Percentiles rank a stretch among this genome's conserved stretches.
These are phyloP conservation scores for Lichenostomus cassidix DNA, from an alignment of 2,113 vertebrate genomes.

Conservation along the genomic window DNA sequence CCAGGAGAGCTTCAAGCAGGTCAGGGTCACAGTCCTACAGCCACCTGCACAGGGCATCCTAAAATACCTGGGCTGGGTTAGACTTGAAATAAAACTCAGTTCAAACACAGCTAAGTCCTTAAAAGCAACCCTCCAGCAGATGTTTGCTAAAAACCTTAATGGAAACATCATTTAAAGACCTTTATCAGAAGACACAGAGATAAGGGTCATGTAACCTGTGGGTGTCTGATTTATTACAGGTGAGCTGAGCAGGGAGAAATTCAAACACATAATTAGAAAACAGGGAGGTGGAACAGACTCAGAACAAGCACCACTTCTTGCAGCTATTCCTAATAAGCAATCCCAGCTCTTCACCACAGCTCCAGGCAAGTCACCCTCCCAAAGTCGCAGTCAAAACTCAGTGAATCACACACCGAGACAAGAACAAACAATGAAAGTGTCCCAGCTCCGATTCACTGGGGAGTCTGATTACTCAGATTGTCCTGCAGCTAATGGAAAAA, in stretches of 20 bases:
- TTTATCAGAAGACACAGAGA: neutral
- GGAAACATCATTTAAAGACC: neutral
- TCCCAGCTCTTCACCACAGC: neutral
- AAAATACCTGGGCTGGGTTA: neutral
- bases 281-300: neutral
- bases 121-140: neutral
- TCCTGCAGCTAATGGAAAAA: neutral
- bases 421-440: neutral
- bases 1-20: neutral
- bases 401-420: neutral
- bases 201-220: neutral
- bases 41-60: neutral
- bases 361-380: neutral
- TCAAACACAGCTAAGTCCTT: neutral
- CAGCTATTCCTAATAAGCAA: neutral
- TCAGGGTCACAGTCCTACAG: neutral
- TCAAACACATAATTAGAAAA: neutral
- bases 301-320: neutral
- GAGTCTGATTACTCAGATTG: neutral
- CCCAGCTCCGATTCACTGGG: neutral
- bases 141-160: neutral
- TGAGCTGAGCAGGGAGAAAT: neutral
- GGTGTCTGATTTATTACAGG: neutral
- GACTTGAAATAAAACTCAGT: neutral
- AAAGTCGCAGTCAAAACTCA: neutral